Percentiles rank a stretch among this genome's conserved stretches.
Conservation (phyloP, 2,113 vertebrate genomes). For the Myanophis thanlyinensis region DNA sequence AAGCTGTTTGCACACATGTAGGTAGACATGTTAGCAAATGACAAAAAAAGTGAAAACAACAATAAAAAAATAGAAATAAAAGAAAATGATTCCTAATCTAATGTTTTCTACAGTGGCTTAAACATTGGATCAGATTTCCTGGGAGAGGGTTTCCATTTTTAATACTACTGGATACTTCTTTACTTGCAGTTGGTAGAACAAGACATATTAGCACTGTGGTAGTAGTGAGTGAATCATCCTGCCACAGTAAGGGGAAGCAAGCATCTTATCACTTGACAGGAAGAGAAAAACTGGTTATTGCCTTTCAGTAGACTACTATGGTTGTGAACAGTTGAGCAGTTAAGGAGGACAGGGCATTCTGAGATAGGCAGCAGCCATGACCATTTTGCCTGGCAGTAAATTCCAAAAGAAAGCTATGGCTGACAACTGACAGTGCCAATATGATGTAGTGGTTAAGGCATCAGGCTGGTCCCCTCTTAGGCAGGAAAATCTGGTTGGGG, state of each 20-base stretch:
- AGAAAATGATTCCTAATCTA: background rate
- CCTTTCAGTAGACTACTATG: background rate
- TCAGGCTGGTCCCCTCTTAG: background rate
- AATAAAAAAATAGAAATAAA: background rate
- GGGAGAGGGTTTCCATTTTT: background rate
- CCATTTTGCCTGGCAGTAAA: background rate
- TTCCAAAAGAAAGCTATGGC: background rate
- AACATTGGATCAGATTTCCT: background rate
- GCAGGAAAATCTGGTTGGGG: background rate
- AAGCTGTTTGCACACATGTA: slow-evolving; percentile 65
- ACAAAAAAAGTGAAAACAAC: no score
- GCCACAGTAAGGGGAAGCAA: background rate
- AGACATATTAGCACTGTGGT: background rate
- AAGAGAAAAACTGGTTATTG: background rate
- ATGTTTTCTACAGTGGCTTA: background rate
- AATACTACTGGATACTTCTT: background rate
- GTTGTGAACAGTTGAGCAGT: background rate
- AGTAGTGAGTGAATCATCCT: background rate
- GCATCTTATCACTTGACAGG: background rate
- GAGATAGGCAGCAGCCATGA: background rate
- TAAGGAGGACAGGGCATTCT: background rate
- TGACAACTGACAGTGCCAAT: background rate
- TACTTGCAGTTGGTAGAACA: background rate
- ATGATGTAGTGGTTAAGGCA: background rate
- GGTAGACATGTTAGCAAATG: slow-evolving; percentile 19